Base-by-base conservation (phyloP, 2,888 invertebrate species). In the Podotricha telesiphe region DNA sequence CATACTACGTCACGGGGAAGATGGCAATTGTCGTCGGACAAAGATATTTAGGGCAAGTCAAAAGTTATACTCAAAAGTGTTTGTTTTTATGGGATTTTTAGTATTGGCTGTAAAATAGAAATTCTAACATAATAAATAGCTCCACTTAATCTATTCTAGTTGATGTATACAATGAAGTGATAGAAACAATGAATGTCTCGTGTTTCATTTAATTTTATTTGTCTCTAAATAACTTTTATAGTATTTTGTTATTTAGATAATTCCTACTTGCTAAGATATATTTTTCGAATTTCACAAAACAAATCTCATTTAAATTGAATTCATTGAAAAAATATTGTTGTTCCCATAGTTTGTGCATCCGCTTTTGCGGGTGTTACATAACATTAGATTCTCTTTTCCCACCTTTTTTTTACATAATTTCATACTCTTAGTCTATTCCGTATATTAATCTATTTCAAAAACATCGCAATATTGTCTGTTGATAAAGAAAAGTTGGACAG, bases 31-130 rank as follows among this genome's bases (percentile, higher is more conserved):
- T 59, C 59, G 17, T 85, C 82, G 79, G 77, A 85, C 85, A 86
- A 61, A 68, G 85, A 86, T 83, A 83, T 87, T 88, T 81, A 83
- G 87, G 87, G 82, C 87, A 85, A 90, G 91, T 89, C 88, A 89
- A 88, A 88, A 87, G 86, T 89, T 86, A 88, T 82, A 79, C 76
- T 80, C 20, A 53, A 62, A 80, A 79, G 81, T 86, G 85, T 86
- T 85, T 88, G 85, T 85, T 87, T 88, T 87, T 83, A 86, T 78
- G 80, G 78, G 81, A 82, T 79, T 53, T 62, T 55, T 53, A 61
- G 48, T 37, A 63, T 63, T 15, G 63, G 40, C 17, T 45, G 55
- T 56, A 63, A 68, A 68, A 56, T 64, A 53, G 51, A 62, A 34
- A 40, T n/a, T 50, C 15, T 53, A n/a, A 47, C 22, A 19, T 47